phyloP scores from a whole-genome alignment of 2,888 invertebrate species.

The Heliconius sara region DNA sequence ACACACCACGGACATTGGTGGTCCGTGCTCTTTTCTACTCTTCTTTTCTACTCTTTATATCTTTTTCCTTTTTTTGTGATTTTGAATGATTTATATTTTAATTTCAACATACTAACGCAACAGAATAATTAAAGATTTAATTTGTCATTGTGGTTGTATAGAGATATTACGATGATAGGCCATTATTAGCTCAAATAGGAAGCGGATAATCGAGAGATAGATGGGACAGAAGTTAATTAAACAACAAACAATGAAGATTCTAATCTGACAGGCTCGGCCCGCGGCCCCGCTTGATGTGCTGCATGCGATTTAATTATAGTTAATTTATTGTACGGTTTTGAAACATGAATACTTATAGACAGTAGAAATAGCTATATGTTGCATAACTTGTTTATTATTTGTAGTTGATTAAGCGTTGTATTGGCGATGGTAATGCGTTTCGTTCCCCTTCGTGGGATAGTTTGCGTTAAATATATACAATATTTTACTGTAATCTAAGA shows the following conservation, averaged over 20 bases:
- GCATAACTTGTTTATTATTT: not conserved
- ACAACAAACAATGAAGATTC: slow-evolving; percentile 79
- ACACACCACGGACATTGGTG: too few species aligned
- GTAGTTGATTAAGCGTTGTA: not conserved
- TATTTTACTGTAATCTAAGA: too few species aligned
- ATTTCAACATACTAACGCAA: too few species aligned
- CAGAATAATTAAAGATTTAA: too few species aligned
- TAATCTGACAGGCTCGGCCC: slow-evolving; percentile 64
- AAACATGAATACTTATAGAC: slow-evolving; percentile 58
- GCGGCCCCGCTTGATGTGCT: slow-evolving; percentile 67
- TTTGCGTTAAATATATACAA: too few species aligned
- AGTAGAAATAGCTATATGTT: slow-evolving; percentile 29
- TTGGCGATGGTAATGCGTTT: not conserved
- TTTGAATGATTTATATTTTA: too few species aligned
- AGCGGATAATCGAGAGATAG: slow-evolving; percentile 68
- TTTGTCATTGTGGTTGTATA: not conserved
- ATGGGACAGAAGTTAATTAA: slow-evolving; percentile 70
- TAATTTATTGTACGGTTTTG: slow-evolving; percentile 72
- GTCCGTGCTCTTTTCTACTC: too few species aligned
- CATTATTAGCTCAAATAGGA: slow-evolving; percentile 50
- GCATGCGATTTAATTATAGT: slow-evolving; percentile 79
- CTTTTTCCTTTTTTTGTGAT: too few species aligned
- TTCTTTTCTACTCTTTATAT: too few species aligned
- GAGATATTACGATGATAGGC: slow-evolving; percentile 42
- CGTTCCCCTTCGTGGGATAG: not conserved